phyloP scores from a whole-genome alignment of 2,797 vertebrate species.

The Lepidocolaptes lacrymiger region DNA sequence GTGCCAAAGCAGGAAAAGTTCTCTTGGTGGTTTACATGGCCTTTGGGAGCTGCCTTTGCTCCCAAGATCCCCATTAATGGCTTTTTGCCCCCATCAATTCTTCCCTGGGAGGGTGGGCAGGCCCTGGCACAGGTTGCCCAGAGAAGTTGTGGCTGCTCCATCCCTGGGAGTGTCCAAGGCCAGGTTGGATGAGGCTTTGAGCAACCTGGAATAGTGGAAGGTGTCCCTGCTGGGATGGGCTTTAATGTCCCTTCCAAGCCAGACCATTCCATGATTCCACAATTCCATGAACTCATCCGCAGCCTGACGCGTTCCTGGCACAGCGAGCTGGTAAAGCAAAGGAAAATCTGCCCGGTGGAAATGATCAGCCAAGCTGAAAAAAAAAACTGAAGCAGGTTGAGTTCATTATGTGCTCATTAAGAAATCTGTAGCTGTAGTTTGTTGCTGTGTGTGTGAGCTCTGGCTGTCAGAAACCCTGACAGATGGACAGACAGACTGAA shows the following conservation, averaged over 20 bases:
- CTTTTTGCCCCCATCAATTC: not conserved
- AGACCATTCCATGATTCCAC: not conserved
- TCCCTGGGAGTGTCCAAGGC: not conserved
- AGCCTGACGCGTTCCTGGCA: not conserved
- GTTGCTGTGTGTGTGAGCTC: slow-evolving; percentile 58
- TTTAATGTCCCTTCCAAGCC: not conserved
- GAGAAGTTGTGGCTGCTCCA: not conserved
- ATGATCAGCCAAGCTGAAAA: slow-evolving; percentile 13
- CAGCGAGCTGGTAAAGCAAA: not conserved
- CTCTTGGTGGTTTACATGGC: not conserved
- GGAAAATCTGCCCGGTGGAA: not conserved
- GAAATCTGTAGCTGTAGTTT: slow-evolving; percentile 59
- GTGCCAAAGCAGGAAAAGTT: not conserved
- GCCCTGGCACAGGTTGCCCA: not conserved
- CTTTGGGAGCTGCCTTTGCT: not conserved
- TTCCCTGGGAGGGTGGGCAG: not conserved
- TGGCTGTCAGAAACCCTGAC: slow-evolving; percentile 73
- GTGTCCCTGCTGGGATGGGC: not conserved
- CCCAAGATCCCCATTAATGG: not conserved
- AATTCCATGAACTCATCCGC: not conserved
- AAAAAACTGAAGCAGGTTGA: slow-evolving; percentile 8
- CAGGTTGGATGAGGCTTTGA: not conserved
- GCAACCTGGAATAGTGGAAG: not conserved
- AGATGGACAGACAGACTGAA: slow-evolving; percentile 75
- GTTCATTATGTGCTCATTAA: slow-evolving; percentile 66